phyloP scores from a whole-genome alignment of 1,140 invertebrate genomes.

The Anastrepha ludens region DNA sequence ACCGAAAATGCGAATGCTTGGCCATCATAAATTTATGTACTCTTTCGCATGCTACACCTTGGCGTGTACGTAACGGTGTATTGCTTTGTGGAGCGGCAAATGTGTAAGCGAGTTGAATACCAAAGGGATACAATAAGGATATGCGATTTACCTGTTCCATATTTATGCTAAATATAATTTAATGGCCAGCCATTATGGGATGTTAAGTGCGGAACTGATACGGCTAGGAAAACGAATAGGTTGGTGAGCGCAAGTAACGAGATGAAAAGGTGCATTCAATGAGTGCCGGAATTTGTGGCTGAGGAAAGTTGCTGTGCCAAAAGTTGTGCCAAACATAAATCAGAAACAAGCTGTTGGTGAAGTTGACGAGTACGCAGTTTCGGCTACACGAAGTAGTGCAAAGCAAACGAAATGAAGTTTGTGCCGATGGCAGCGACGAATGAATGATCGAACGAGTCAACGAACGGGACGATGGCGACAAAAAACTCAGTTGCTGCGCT shows the following conservation, averaged over 20 bases:
- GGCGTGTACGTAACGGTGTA: neutral
- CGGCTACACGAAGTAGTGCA: neutral
- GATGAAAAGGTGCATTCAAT: neutral
- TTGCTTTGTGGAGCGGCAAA: conserved; percentile 24
- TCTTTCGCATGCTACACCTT: neutral
- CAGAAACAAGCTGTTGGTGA: neutral
- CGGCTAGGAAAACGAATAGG: neutral
- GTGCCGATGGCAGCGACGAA: neutral
- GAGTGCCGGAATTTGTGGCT: neutral
- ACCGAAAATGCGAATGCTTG: neutral
- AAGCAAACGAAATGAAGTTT: neutral
- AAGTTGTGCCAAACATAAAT: conserved; percentile 7
- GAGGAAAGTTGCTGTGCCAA: neutral
- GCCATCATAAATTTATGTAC: conserved; percentile 25
- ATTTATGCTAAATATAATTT: conserved; percentile 48
- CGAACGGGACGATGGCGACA: neutral
- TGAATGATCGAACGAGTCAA: neutral
- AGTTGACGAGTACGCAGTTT: neutral
- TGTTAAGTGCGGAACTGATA: conserved; percentile 10
- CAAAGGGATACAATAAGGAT: conserved; percentile 30
- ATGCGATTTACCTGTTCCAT: neutral
- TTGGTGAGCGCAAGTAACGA: neutral
- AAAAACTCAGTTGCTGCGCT: neutral
- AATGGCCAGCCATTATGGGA: conserved; percentile 47
- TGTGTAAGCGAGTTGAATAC: neutral